Conservation (phyloP, 2,888 invertebrate genomes). For the Scaptomyza caliginosa region DNA sequence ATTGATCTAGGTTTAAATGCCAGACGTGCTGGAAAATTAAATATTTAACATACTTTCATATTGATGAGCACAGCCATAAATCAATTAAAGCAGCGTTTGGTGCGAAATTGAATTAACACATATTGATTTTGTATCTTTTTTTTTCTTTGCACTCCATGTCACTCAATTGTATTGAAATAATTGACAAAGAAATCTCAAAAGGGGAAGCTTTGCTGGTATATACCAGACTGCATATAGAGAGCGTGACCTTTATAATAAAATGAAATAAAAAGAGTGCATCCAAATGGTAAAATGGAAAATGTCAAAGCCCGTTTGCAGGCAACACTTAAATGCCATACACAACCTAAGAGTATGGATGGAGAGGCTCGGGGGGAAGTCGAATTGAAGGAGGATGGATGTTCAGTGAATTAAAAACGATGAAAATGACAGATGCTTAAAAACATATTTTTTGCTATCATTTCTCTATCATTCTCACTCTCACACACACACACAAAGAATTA, state of each 20-base stretch:
- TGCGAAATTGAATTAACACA: constrained; percentile 60
- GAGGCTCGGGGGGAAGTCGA: not conserved
- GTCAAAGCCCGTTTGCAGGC: constrained; percentile 9
- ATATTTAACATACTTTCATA: constrained; percentile 23
- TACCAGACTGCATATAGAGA: constrained; percentile 9
- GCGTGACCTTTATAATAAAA: constrained; percentile 37
- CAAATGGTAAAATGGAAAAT: constrained; percentile 29
- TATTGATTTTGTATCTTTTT: constrained; percentile 77
- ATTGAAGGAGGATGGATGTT: not conserved
- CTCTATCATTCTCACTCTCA: too few species aligned
- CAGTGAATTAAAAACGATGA: constrained; percentile 3
- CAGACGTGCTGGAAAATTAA: constrained; percentile 3
- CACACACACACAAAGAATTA: not conserved
- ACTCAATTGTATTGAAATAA: constrained; percentile 41
- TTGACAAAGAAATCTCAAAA: constrained; percentile 26
- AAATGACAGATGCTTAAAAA: not conserved
- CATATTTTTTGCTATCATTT: not conserved
- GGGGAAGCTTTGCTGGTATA: not conserved
- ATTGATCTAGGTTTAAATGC: not conserved
- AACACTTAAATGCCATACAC: constrained; percentile 18
- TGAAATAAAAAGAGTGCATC: constrained; percentile 9
- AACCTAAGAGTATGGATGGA: too few species aligned
- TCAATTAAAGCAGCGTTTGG: constrained; percentile 42
- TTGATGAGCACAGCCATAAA: constrained; percentile 24
- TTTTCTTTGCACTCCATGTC: constrained; percentile 44